These are phyloP conservation scores for Autographa gamma DNA, from an alignment of 2,888 invertebrate species.

Conservation along the genomic window DNA sequence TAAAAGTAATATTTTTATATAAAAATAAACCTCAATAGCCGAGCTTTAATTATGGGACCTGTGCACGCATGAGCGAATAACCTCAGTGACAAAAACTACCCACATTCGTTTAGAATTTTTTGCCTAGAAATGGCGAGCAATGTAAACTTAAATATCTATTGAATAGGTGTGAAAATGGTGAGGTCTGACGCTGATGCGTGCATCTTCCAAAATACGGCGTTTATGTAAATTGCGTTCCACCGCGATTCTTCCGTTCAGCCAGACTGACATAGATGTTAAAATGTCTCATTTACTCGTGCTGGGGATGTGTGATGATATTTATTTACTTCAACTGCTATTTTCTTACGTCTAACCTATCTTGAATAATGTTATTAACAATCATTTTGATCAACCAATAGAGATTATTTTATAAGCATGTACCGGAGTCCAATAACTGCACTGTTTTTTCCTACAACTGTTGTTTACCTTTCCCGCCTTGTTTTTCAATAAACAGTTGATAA, in stretches of 20 bases:
- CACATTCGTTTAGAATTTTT: neutral
- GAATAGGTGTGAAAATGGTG: neutral
- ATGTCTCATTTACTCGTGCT: slow-evolving; percentile 41
- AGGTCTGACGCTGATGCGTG: slow-evolving; percentile 20
- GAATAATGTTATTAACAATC: no score
- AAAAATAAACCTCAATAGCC: slow-evolving; percentile 35
- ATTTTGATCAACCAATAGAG: no score
- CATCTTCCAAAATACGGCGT: slow-evolving; percentile 30
- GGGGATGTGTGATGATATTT: slow-evolving; percentile 63
- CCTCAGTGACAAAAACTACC: neutral
- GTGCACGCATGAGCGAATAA: slow-evolving; percentile 18
- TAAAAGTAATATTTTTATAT: slow-evolving; percentile 51
- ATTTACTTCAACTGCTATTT: no score
- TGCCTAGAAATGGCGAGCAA: neutral
- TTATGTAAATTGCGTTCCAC: slow-evolving; percentile 22
- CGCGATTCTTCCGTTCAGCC: slow-evolving; percentile 68
- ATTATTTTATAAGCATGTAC: no score
- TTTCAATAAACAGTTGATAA: neutral
- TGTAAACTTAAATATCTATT: neutral
- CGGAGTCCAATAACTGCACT: no score
- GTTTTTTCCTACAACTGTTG: no score
- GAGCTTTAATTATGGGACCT: slow-evolving; percentile 7
- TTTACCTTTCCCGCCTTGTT: neutral
- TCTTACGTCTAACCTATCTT: no score
- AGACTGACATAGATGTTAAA: slow-evolving; percentile 73